phyloP scores from a whole-genome alignment of 2,113 vertebrate species.

The Pogonocichla stellata region DNA sequence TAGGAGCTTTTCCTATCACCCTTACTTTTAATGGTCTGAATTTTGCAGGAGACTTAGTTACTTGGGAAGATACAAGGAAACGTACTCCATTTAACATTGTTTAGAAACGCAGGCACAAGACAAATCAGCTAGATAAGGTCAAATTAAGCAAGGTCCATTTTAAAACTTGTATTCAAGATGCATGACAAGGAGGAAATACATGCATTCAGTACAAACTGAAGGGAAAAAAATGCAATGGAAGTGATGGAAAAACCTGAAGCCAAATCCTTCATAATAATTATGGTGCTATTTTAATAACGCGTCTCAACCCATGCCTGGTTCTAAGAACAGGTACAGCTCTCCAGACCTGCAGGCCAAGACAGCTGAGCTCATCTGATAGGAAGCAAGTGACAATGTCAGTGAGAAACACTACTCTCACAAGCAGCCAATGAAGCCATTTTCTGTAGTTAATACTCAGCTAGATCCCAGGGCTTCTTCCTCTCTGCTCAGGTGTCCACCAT shows the following conservation, averaged over 20 bases:
- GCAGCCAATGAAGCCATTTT: neutral
- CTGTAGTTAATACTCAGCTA: neutral
- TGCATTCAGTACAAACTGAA: neutral
- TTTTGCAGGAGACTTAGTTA: conserved; percentile 55
- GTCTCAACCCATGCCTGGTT: neutral
- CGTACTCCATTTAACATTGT: conserved; percentile 13
- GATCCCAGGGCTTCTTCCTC: neutral
- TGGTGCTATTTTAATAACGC: neutral
- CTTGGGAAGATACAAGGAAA: conserved; percentile 1
- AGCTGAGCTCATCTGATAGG: neutral
- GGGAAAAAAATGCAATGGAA: neutral
- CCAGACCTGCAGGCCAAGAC: neutral
- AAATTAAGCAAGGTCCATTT: conserved; percentile 32
- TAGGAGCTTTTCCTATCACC: conserved; percentile 61
- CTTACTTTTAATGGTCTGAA: conserved; percentile 53
- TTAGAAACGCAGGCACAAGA: neutral
- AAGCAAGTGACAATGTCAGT: neutral
- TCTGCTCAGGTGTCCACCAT: neutral
- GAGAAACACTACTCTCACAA: neutral
- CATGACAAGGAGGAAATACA: neutral
- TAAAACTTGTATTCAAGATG: neutral
- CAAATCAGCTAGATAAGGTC: conserved; percentile 45
- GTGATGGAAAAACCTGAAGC: neutral
- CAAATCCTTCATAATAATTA: neutral
- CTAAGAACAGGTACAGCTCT: neutral